A percentile compares a stretch with the other conserved stretches of the same genome.
These are phyloP conservation scores for Pagetopsis macropterus DNA, from an alignment of 2,797 vertebrate genomes.

Conservation along the genomic window DNA sequence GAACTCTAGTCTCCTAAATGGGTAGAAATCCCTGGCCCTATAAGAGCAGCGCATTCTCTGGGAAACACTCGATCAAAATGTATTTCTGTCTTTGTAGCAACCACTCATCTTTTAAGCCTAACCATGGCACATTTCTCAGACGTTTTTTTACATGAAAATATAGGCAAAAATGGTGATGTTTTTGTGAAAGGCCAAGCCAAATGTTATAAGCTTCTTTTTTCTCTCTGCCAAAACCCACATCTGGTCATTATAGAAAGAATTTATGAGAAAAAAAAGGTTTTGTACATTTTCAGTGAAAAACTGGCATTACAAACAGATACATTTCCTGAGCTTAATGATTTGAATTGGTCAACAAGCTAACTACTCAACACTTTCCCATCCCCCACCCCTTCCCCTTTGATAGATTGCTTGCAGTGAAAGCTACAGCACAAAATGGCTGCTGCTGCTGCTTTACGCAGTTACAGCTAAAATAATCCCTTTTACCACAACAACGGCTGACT, in stretches of 20 bases:
- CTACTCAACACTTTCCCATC: constrained; percentile 35
- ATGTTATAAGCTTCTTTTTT: neutral
- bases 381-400: constrained; percentile 55
- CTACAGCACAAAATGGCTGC: constrained; percentile 76
- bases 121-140: constrained; percentile 4
- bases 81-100: constrained; percentile 6
- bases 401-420: constrained; percentile 48
- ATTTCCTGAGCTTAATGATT: constrained; percentile 17
- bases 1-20: constrained; percentile 7
- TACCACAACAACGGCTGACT: neutral
- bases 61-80: constrained; percentile 15
- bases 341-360: constrained; percentile 50
- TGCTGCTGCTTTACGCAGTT: constrained; percentile 42
- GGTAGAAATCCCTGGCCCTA: constrained; percentile 1
- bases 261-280: neutral
- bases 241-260: neutral
- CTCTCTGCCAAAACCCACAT: constrained; percentile 23
- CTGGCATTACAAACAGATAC: constrained; percentile 7
- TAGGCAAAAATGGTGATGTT: constrained; percentile 1
- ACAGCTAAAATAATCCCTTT: constrained; percentile 29
- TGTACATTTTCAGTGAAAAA: constrained; percentile 15
- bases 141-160: neutral
- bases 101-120: neutral
- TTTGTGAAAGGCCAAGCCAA: neutral
- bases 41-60: constrained; percentile 8